Base-by-base conservation (phyloP, 2,797 vertebrate species). In the Acanthurus leucopareius region DNA sequence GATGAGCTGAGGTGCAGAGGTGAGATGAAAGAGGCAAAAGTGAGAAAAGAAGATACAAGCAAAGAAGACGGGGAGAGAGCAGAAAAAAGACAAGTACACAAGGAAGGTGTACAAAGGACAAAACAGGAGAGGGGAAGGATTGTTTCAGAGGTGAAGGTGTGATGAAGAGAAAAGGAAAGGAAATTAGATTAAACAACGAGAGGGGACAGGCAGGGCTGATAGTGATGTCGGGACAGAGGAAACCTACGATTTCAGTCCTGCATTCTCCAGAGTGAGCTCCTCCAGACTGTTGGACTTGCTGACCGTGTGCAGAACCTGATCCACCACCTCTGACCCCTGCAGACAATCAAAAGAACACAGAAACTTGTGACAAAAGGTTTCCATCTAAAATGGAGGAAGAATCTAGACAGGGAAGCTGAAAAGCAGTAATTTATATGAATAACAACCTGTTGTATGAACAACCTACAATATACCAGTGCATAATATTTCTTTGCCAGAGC, bases 281-380 rank as follows among this genome's bases (percentile, higher is more conserved):
- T 98, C 97, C 51, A 98, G 93, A 84, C 96, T 97, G 93, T 96
- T 97, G 52, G 97, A 97, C 88, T 97, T 97, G 93, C 97, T 97
- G 87, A 98, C 91, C 2, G 97, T 96, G 89, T 97, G 97, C 69
- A 98, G 93, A 51, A 97, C 96, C 93, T 98, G 97, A 83, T 98
- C 97, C 66, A 97, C 94, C 35, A 98, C 97, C 94, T 98, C 97
- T 0, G 97, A 97, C 48, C 97, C 96, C 97, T 98, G 87, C 7
- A 15, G 19, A 54, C 11, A 45, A 58, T 75, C 47, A 70, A 32
- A 65, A 81, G 3, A 47, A 47, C 5, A 71, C 3, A 10, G 3
- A 45, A 42, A 8, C 53, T 3, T 20, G 45, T 40, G 58, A 69
- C 56, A 9, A 2, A 10, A 62, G 5, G 40, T 10, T 49, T 58